These are phyloP conservation scores for Parazoanthus atlanticus DNA, from an alignment of 92 coral and sea anemone genomes.

Conservation along the genomic window DNA sequence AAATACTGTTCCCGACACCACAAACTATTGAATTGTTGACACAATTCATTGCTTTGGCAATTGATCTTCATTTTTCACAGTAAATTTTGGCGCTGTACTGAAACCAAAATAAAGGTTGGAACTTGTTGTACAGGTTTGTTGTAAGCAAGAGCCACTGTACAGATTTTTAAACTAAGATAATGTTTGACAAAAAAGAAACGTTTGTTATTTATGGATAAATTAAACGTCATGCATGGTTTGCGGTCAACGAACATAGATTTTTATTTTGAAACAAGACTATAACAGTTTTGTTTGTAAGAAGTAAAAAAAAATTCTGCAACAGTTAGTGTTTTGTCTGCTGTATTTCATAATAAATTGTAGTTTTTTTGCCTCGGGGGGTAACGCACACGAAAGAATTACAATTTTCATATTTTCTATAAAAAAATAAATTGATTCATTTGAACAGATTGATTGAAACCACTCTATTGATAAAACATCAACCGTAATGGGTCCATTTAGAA, in stretches of 20 bases:
- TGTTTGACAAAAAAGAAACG: neutral
- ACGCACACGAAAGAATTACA: neutral
- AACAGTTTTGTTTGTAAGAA: conserved; percentile 18
- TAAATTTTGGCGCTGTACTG: neutral
- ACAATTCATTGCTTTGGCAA: neutral
- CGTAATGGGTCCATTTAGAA: neutral
- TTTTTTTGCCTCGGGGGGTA: conserved; percentile 1
- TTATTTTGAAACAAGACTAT: neutral
- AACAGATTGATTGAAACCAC: neutral
- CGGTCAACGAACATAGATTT: neutral
- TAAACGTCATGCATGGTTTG: neutral
- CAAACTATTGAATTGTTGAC: conserved; percentile 18
- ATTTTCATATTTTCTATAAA: neutral
- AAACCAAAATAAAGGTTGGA: neutral
- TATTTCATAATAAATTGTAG: neutral
- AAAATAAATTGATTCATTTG: neutral
- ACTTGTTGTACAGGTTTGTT: neutral
- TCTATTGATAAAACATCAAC: neutral
- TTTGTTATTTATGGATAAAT: neutral
- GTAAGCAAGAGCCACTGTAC: neutral
- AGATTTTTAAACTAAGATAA: neutral
- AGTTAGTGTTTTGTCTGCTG: conserved; percentile 3
- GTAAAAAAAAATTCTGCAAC: neutral
- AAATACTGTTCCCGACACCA: conserved; percentile 2
- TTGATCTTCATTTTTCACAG: neutral